These are phyloP conservation scores for Dasypogon diadema DNA, from an alignment of 2,888 invertebrate genomes.

Conservation along the genomic window DNA sequence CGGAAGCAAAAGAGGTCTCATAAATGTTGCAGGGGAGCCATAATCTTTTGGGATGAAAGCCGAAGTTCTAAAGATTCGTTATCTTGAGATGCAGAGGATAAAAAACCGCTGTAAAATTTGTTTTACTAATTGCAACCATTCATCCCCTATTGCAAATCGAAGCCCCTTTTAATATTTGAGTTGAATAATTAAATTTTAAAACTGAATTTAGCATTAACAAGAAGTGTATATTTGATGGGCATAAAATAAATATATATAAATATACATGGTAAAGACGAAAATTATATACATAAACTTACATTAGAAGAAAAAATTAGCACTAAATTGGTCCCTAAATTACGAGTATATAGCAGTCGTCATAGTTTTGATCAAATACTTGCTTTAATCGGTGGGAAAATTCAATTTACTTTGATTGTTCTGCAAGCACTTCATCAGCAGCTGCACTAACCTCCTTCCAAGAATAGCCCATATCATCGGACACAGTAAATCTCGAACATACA, in stretches of 20 bases:
- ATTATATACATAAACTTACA: constrained; percentile 27
- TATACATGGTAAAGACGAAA: constrained; percentile 25
- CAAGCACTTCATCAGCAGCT: constrained; percentile 78
- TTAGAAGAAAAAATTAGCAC: constrained; percentile 7
- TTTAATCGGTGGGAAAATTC: too few species aligned
- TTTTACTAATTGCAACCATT: too few species aligned
- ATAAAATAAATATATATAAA: constrained; percentile 3
- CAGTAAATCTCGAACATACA: constrained; percentile 87
- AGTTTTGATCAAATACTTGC: not conserved
- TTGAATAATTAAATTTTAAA: too few species aligned
- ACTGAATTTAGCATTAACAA: too few species aligned
- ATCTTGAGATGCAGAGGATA: too few species aligned
- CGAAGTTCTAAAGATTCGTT: too few species aligned
- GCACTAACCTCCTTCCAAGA: constrained; percentile 90
- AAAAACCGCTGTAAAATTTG: too few species aligned
- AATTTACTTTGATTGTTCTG: constrained; percentile 59
- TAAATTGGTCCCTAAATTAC: constrained; percentile 49
- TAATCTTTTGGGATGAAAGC: too few species aligned
- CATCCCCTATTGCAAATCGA: too few species aligned
- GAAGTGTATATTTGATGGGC: not conserved
- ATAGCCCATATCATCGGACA: constrained; percentile 82
- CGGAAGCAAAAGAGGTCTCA: too few species aligned
- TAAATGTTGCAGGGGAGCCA: too few species aligned
- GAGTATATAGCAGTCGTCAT: not conserved
- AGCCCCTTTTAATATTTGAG: too few species aligned